Evolutionary conservation across 2,113 vertebrate species (phyloP).

Genomic region (Petromus typicus): DNA sequence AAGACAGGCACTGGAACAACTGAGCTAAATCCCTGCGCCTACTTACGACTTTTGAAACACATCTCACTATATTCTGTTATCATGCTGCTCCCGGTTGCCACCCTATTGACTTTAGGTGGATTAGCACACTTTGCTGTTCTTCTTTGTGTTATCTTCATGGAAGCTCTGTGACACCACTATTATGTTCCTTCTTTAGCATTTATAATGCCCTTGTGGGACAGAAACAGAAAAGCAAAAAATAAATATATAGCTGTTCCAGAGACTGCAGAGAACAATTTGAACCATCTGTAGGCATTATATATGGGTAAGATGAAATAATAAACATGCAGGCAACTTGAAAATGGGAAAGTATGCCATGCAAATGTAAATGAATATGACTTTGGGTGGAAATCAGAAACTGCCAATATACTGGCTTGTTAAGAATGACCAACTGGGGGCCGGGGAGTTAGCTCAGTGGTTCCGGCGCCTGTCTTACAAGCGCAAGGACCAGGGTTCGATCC

Average conservation of each 20-base stretch:
- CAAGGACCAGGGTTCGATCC: too few species aligned
- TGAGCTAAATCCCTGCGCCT: too few species aligned
- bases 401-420: constrained; percentile 33
- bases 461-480: too few species aligned
- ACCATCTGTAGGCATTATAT: background rate
- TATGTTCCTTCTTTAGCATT: background rate
- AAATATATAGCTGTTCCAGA: background rate
- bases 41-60: constrained; percentile 38
- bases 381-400: background rate
- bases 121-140: background rate
- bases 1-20: too few species aligned
- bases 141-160: background rate
- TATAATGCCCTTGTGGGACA: background rate
- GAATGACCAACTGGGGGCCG: constrained; percentile 35
- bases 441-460: too few species aligned
- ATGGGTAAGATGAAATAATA: constrained; percentile 17
- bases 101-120: background rate
- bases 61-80: constrained; percentile 7
- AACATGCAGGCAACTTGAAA: constrained; percentile 51
- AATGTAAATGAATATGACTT: constrained; percentile 1
- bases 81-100: background rate
- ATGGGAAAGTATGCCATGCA: background rate
- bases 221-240: background rate
- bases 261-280: constrained; percentile 45
- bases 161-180: background rate